Evolutionary conservation across 2,113 vertebrate species (phyloP).

Genomic region (Festucalex cinctus): DNA sequence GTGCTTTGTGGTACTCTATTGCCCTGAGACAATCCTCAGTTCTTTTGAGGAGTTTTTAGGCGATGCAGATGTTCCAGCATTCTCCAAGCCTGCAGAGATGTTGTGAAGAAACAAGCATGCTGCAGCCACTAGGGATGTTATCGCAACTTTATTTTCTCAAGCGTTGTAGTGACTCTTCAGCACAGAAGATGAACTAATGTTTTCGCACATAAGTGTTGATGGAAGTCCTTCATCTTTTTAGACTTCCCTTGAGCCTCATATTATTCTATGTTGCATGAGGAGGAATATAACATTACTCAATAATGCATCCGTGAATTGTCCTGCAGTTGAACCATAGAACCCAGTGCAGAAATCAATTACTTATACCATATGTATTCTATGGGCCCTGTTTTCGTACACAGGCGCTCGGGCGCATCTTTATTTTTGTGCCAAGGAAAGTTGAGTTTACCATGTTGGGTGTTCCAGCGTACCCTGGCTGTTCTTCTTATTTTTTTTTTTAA

Average conservation of each 20-base stretch:
- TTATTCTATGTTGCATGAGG: neutral
- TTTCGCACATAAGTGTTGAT: slow-evolving; percentile 13
- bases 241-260: neutral
- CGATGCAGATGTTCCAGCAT: slow-evolving; percentile 52
- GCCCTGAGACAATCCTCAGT: slow-evolving; percentile 38
- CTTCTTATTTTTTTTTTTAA: too few species aligned
- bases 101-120: slow-evolving; percentile 22
- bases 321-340: neutral
- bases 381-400: too few species aligned
- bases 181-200: slow-evolving; percentile 1
- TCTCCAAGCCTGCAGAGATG: slow-evolving; percentile 32
- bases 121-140: slow-evolving; percentile 38
- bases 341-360: neutral
- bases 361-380: neutral
- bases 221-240: neutral
- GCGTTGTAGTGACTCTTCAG: slow-evolving; percentile 17
- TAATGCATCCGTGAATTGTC: slow-evolving; percentile 6
- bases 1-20: slow-evolving; percentile 46
- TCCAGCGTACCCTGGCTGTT: too few species aligned
- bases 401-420: too few species aligned
- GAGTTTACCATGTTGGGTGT: too few species aligned
- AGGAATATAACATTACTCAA: slow-evolving; percentile 1
- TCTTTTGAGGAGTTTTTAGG: slow-evolving; percentile 56
- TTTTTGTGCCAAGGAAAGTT: too few species aligned
- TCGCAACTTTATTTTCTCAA: slow-evolving; percentile 35